Base-by-base conservation (phyloP, 2,888 invertebrate genomes). In the Callimorpha dominula region DNA sequence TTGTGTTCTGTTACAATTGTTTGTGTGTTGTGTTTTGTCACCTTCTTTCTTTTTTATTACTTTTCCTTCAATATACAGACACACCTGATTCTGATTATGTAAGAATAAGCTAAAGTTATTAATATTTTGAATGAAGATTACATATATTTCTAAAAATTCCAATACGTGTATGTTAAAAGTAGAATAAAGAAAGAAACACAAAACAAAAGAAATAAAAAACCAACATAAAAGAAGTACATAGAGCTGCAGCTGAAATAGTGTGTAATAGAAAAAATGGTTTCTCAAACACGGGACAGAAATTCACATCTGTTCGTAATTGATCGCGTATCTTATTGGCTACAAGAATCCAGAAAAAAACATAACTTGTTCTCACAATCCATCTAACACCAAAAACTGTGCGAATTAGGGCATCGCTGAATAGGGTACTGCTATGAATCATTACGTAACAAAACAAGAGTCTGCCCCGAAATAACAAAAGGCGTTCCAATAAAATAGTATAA, bases 361-460 rank as follows among this genome's bases (percentile, higher is more conserved):
- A 49, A 7, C 60, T 63, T 46, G 9, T 31, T 60, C 43, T 62
- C 50, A 49, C 69, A 20, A 60, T 68, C 60, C 68, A 40, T 49
- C 49, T 69, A 50, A 69, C 62, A 62, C 62, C 62, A 62, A 69
- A 62, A 69, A 72, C 76, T 42, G 70, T 78, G 70, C 76, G 74
- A 77, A 78, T 80, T 75, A 79, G 68, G 69, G 67, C 57, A 70
- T 78, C 72, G 73, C 78, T 70, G 78, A 72, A 69, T 76, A 72
- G 71, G 72, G 71, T 70, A 68, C 78, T 75, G 84, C 81, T 78
- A 85, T 90, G 90, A 90, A 90, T 91, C 88, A 91, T 91, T 89
- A 88, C 81, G 78, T 75, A 86, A 89, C 88, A 88, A 88, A 89
- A 89, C 88, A 89, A 90, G 86, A 86, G 86, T 87, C 86, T 76